Base-by-base conservation (phyloP, 2,888 invertebrate species). In the Pristionchus mayeri region DNA sequence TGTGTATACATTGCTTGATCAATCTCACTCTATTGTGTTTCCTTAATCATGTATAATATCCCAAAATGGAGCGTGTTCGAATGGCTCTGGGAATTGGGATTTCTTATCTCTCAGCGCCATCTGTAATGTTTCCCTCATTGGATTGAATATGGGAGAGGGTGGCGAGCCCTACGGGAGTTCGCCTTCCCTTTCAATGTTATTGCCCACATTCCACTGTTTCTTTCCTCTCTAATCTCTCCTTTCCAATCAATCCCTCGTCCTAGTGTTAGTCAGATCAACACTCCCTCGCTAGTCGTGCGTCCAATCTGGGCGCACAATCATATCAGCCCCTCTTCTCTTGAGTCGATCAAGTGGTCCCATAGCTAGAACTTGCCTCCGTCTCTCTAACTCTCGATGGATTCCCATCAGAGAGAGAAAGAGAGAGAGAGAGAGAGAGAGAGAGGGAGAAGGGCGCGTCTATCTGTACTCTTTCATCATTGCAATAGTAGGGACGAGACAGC, bases 141-240 rank as follows among this genome's bases (percentile, higher is more conserved):
- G 60, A 60, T 60, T 27, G 27, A 52, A 52, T 52, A 52, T 52
- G 52, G 18, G 52, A 6, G 6, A 18, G 21, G 52, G 24, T 30
- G 6, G 27, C n/a, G n/a, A n/a, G n/a, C 27, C 27, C 60, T 6
- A n/a, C 60, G 60, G 60, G 60, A 60, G 60, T 60, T 60, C 60
- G 24, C 60, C 60, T 60, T 60, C 60, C 60, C 63, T 63, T 63
- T 63, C 63, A 13, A 34, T 63, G 63, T 63, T 63, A 63, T 63
- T 63, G 37, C 3, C 63, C 63, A 63, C 63, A 63, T 63, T 63
- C 63, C 63, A 63, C 63, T 34, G 63, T 63, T 63, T 63, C 63
- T 63, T 37, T 34, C 34, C 34, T 37, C 21, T 54, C 21, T 54
- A 3, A 34, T 11, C 34, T 63, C 63, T 21, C 21, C 63, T 63